Evolutionary conservation across 2,113 vertebrate genomes (phyloP), one percentile per base, ranked within the genome.

Genomic region (Plecotus auritus): DNA sequence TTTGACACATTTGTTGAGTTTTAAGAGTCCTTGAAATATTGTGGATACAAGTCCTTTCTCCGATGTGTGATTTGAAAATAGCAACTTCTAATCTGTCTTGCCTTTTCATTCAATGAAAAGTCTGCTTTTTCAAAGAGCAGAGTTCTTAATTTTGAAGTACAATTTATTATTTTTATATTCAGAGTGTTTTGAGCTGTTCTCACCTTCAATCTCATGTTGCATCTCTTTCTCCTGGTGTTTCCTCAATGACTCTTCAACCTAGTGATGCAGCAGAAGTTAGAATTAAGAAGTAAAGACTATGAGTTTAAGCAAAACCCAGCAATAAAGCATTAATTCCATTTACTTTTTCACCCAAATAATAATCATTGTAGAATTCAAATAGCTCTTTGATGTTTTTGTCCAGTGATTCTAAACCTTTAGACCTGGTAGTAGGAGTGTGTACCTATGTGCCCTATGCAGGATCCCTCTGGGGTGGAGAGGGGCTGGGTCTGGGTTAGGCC

Each of bases 131-230:
- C 22, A 64, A 69, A 83, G 10, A 80, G 37, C 66, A 26, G 45
- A 70, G 61, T 67, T 69, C 66, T 93, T 67, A 84, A 67, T 51
- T 93, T 45, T 73, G 51, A 84, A 59, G 32, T 74, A 3, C 4
- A 30, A 11, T 51, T 74, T 88, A 42, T 32, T 61, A 49, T n/a
- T 72, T 17, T 56, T 7, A 18, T 14, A 14, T 14, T 49, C 47
- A 49, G 3, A 54, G 30, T 72, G 18, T 73, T 92, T 91, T 93
- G 66, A 81, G 26, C 3, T 64, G 2, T 45, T 66, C 84, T 88
- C 17, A 97, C 97, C 96, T 96, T 94, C 94, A 7, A 56, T 64
- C 20, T 94, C 82, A 49, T 14, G 47, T 49, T 49, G 47, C 13
- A 14, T 49, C 12, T 14, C 47, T 51, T 86, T 94, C 42, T 98